phyloP scores from a whole-genome alignment of 1,140 invertebrate genomes.

The Lepidurus arcticus region DNA sequence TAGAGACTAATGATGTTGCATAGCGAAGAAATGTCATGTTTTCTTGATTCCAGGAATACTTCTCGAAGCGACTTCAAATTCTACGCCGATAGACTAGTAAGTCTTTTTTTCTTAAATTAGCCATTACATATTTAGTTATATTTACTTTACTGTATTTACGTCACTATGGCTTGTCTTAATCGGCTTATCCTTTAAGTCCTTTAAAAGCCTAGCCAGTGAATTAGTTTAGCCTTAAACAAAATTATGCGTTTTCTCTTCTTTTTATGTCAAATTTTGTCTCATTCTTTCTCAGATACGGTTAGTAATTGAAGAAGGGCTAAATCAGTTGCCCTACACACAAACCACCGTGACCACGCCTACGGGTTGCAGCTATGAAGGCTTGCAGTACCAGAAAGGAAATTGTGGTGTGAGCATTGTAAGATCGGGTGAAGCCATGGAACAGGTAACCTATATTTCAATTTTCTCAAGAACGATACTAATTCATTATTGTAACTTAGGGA shows the following conservation, averaged over 20 bases:
- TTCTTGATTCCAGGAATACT: slow-evolving; percentile 68
- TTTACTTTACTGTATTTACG: slow-evolving; percentile 16
- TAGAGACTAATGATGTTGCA: slow-evolving; percentile 29
- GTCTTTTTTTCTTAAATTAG: slow-evolving; percentile 36
- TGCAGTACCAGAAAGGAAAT: slow-evolving; percentile 91
- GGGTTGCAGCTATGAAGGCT: slow-evolving; percentile 78
- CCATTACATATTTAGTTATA: slow-evolving; percentile 26
- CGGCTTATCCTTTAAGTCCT: not conserved
- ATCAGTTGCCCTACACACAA: slow-evolving; percentile 88
- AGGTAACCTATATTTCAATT: slow-evolving; percentile 49
- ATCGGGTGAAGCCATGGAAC: slow-evolving; percentile 96
- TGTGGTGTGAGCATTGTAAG: slow-evolving; percentile 84
- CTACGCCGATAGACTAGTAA: slow-evolving; percentile 85
- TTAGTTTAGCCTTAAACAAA: not conserved
- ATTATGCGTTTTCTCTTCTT: not conserved
- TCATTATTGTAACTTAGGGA: slow-evolving; percentile 54
- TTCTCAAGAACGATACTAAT: not conserved
- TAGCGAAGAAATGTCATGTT: slow-evolving; percentile 22
- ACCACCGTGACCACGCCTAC: slow-evolving; percentile 89
- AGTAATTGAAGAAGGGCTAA: slow-evolving; percentile 96
- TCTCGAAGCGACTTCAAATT: slow-evolving; percentile 95
- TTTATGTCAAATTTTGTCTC: slow-evolving; percentile 28
- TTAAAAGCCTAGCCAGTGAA: not conserved
- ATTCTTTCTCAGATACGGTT: slow-evolving; percentile 65
- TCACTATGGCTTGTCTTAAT: not conserved